phyloP scores from a whole-genome alignment of 1,140 invertebrate species.

The Heliconius melpomene region DNA sequence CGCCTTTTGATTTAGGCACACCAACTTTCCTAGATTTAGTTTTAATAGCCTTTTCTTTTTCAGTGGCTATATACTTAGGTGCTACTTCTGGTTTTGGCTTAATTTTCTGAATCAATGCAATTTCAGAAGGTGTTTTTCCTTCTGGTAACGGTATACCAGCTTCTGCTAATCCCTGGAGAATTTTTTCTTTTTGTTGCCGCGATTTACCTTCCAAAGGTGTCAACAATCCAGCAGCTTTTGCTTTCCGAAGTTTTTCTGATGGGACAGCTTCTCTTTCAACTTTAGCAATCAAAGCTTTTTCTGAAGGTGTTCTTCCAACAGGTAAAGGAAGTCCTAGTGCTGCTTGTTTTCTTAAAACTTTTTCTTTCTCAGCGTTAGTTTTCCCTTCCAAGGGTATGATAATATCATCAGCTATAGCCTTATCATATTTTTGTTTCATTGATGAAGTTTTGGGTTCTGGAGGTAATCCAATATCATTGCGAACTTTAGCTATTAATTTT shows the following conservation, averaged over 20 bases:
- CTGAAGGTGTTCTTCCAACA: constrained; percentile 27
- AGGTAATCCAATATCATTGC: constrained; percentile 42
- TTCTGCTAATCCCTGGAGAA: constrained; percentile 38
- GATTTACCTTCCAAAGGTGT: constrained; percentile 49
- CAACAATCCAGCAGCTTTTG: constrained; percentile 29
- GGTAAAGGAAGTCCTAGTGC: constrained; percentile 33
- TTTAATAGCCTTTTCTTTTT: constrained; percentile 41
- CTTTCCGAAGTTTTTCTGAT: constrained; percentile 36
- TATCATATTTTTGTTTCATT: constrained; percentile 33
- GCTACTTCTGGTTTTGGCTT: constrained; percentile 39
- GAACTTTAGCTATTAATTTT: constrained; percentile 42
- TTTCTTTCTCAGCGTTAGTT: constrained; percentile 44
- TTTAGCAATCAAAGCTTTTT: constrained; percentile 31
- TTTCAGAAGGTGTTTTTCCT: constrained; percentile 46
- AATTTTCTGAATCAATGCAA: constrained; percentile 44
- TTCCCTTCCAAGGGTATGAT: constrained; percentile 40
- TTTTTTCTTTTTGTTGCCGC: constrained; percentile 48
- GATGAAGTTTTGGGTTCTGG: constrained; percentile 40
- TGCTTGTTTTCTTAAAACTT: constrained; percentile 41
- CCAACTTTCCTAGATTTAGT: constrained; percentile 50
- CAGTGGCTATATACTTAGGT: neutral
- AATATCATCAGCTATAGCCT: constrained; percentile 23
- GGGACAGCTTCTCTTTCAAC: constrained; percentile 8
- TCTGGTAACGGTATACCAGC: constrained; percentile 44
- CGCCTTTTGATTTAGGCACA: constrained; percentile 39